Percentiles rank a stretch among this genome's conserved stretches.
phyloP scores from a whole-genome alignment of 2,113 vertebrate species.

The Acanthisitta chloris region DNA sequence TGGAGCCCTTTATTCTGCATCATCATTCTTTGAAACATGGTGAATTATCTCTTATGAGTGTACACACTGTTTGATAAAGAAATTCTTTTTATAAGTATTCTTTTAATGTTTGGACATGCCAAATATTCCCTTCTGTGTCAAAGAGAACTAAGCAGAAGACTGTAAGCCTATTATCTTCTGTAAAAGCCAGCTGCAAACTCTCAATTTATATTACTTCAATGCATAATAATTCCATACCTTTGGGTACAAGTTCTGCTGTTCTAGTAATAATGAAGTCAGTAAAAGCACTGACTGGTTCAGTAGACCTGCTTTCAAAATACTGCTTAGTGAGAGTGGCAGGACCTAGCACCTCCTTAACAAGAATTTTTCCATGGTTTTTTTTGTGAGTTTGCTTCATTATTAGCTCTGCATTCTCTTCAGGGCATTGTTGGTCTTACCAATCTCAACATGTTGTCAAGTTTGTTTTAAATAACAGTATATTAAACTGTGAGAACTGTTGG shows the following conservation, averaged over 20 bases:
- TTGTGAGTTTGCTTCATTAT: neutral
- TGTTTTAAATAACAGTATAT: neutral
- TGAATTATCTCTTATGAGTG: neutral
- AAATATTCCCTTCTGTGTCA: neutral
- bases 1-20: neutral
- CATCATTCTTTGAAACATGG: neutral
- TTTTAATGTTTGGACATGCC: constrained; percentile 14
- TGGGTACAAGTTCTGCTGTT: neutral
- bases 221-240: neutral
- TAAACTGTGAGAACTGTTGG: neutral
- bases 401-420: neutral
- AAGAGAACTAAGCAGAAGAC: neutral
- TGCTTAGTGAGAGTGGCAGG: neutral
- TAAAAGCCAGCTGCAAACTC: neutral
- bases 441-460: neutral
- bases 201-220: neutral
- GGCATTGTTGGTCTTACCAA: neutral
- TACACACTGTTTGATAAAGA: neutral
- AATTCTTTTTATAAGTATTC: neutral
- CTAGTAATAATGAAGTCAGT: neutral
- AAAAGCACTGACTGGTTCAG: neutral
- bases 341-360: neutral
- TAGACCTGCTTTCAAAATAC: neutral
- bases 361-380: neutral
- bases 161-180: neutral